phyloP scores from a whole-genome alignment of 2,797 vertebrate genomes.

The Pseudomugil gertrudae region DNA sequence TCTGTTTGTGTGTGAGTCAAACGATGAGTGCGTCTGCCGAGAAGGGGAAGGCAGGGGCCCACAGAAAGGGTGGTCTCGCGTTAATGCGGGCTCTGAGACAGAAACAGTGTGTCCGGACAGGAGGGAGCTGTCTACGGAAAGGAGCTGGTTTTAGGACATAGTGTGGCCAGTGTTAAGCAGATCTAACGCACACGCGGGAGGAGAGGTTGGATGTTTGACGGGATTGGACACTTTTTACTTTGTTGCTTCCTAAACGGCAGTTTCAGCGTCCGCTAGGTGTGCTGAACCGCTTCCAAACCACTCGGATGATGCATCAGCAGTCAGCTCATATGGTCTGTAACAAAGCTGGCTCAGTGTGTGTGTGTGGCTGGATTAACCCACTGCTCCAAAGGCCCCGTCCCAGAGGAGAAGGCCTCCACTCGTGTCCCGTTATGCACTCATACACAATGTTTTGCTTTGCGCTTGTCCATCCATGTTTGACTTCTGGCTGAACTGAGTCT shows the following conservation, averaged over 20 bases:
- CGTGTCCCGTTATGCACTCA: constrained; percentile 15
- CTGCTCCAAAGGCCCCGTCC: constrained; percentile 36
- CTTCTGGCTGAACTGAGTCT: constrained; percentile 39
- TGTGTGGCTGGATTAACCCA: constrained; percentile 35
- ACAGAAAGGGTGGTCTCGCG: constrained; percentile 70
- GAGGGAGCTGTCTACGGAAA: constrained; percentile 46
- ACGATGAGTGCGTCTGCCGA: constrained; percentile 75
- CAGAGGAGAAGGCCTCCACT: constrained; percentile 20
- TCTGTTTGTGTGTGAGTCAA: constrained; percentile 70
- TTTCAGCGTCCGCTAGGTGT: constrained; percentile 33
- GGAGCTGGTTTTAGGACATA: constrained; percentile 51
- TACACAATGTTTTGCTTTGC: constrained; percentile 22
- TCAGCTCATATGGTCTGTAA: constrained; percentile 44
- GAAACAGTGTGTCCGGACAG: constrained; percentile 50
- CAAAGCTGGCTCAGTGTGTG: constrained; percentile 20
- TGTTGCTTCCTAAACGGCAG: constrained; percentile 41
- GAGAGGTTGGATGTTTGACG: constrained; percentile 31
- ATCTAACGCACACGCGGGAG: constrained; percentile 38
- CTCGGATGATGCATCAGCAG: constrained; percentile 31
- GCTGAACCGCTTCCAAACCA: constrained; percentile 51
- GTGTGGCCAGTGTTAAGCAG: constrained; percentile 51
- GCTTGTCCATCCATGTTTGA: constrained; percentile 47
- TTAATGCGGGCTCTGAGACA: constrained; percentile 51
- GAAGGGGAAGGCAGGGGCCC: constrained; percentile 73
- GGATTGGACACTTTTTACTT: constrained; percentile 21